A percentile compares a stretch with the other conserved stretches of the same genome.
These are phyloP conservation scores for Arenaria interpres DNA, from an alignment of 2,113 vertebrate genomes.

Conservation along the genomic window DNA sequence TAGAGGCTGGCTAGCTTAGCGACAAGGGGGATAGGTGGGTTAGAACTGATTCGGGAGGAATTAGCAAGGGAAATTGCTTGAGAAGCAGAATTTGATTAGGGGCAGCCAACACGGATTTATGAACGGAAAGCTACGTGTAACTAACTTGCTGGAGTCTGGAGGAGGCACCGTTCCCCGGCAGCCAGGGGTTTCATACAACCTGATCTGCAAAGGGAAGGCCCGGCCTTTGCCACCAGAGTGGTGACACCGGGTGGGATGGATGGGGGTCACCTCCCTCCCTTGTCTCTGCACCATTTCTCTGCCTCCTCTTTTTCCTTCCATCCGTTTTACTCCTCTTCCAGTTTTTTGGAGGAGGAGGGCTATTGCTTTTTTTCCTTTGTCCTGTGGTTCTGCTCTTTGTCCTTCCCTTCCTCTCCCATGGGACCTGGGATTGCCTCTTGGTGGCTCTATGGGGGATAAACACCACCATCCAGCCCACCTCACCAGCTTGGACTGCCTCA, in stretches of 20 bases:
- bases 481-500: background rate
- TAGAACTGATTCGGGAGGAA: conserved; percentile 54
- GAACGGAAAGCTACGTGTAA: background rate
- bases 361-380: background rate
- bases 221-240: background rate
- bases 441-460: background rate
- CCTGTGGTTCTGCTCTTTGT: background rate
- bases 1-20: conserved; percentile 62
- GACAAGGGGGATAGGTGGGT: conserved; percentile 60
- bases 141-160: conserved; percentile 4
- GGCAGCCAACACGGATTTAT: conserved; percentile 51
- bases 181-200: background rate
- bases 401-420: background rate
- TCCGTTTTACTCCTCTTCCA: background rate
- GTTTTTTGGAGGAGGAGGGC: background rate
- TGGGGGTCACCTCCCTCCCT: background rate
- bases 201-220: background rate
- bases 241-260: background rate
- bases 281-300: rapidly evolving
- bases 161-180: background rate
- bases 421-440: background rate
- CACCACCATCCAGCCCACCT: background rate
- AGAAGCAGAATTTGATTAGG: conserved; percentile 71
- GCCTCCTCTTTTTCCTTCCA: background rate
- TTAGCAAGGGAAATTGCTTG: conserved; percentile 73